Percentiles rank a stretch among this genome's conserved stretches.
Conservation (phyloP, 2,797 vertebrate species). For the Erethizon dorsatum region DNA sequence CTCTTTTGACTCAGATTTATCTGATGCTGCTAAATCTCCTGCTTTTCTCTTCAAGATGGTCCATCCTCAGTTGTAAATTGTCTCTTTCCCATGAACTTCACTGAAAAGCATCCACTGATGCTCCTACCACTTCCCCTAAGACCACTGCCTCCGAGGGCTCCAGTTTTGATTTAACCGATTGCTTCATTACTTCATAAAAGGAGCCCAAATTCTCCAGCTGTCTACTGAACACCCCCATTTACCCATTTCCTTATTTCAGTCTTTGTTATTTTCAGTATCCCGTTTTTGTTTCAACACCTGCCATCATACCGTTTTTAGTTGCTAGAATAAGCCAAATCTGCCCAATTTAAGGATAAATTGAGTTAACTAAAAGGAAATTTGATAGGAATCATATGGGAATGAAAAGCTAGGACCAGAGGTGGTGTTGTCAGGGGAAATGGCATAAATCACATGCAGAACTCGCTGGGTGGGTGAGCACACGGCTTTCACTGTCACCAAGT, state of each 20-base stretch:
- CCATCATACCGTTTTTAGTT: conserved; percentile 15
- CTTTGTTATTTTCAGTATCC: neutral
- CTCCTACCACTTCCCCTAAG: neutral
- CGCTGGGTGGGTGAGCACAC: neutral
- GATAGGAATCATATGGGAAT: neutral
- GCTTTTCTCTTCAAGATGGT: conserved; percentile 25
- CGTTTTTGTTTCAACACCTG: neutral
- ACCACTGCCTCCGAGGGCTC: neutral
- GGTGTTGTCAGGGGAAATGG: neutral
- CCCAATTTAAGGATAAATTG: neutral
- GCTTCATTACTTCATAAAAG: neutral
- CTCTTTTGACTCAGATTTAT: conserved; percentile 70
- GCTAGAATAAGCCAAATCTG: neutral
- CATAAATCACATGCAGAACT: neutral
- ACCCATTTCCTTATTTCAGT: neutral
- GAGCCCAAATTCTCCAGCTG: neutral
- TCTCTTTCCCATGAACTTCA: conserved; percentile 17
- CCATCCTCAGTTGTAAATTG: neutral
- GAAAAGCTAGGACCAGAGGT: neutral
- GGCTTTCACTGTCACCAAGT: neutral
- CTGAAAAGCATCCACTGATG: neutral
- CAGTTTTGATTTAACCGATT: neutral
- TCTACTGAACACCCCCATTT: neutral
- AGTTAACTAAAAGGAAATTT: neutral
- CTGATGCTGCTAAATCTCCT: conserved; percentile 50